phyloP scores from a whole-genome alignment of 1,140 invertebrate species.

The Aphis gossypii region DNA sequence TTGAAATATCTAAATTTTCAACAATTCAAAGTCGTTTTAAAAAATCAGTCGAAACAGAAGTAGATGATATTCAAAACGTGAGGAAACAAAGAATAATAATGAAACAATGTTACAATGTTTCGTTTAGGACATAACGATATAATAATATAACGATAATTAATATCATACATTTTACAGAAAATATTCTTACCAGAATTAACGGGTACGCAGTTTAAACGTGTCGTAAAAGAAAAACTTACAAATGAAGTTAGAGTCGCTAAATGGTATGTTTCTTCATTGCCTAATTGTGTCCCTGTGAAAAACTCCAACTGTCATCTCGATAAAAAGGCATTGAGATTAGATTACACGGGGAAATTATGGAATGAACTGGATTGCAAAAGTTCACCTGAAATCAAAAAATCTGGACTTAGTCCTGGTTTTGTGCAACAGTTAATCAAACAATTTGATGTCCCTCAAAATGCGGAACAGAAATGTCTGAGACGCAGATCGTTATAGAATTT shows the following conservation, averaged over 20 bases:
- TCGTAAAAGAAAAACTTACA: background rate
- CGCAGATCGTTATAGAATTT: background rate
- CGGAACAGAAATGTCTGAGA: background rate
- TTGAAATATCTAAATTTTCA: background rate
- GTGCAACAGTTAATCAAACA: background rate
- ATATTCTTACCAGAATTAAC: background rate
- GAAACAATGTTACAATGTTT: too few species aligned
- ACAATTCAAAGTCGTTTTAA: background rate
- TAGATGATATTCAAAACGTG: background rate
- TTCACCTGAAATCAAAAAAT: too few species aligned
- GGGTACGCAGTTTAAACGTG: background rate
- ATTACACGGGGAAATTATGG: background rate
- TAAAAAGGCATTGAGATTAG: background rate
- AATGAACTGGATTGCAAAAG: too few species aligned
- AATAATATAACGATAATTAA: background rate
- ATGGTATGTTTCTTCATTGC: background rate
- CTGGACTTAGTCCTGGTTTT: background rate
- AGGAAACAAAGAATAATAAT: background rate
- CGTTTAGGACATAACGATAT: background rate
- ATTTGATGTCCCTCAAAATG: background rate
- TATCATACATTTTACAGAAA: background rate
- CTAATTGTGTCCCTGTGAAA: background rate
- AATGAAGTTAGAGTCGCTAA: conserved; percentile 24
- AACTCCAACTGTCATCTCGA: background rate
- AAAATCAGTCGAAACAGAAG: background rate